Conservation (phyloP, 1,140 invertebrate species). For the Trigoniulus corallinus region DNA sequence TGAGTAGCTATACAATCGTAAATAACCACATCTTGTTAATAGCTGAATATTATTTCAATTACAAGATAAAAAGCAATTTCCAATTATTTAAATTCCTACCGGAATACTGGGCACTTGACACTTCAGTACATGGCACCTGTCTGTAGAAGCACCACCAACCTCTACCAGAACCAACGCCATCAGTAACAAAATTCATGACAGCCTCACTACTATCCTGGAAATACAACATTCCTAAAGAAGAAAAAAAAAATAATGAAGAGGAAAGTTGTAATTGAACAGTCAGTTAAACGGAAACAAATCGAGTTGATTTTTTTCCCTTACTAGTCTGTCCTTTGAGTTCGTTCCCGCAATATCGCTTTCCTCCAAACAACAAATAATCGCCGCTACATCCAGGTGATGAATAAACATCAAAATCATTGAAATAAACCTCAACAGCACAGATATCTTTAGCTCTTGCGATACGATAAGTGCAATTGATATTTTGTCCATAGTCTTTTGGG, state of each 20-base stretch:
- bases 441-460: neutral
- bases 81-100: neutral
- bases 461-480: neutral
- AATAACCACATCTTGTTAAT: neutral
- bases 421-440: neutral
- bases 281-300: too few species aligned
- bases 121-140: neutral
- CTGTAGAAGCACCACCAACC: neutral
- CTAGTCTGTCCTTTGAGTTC: constrained; percentile 2
- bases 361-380: neutral
- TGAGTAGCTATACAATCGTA: neutral
- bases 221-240: neutral
- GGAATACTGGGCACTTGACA: neutral
- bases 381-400: neutral
- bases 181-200: neutral
- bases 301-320: too few species aligned
- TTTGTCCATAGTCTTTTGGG: neutral
- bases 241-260: neutral
- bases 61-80: neutral
- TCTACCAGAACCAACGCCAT: neutral
- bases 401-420: neutral
- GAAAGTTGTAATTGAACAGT: too few species aligned
- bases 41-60: neutral
- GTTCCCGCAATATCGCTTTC: neutral
- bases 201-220: neutral